Base-by-base conservation (phyloP, 2,797 vertebrate species). In the Chloroceryle amazona region DNA sequence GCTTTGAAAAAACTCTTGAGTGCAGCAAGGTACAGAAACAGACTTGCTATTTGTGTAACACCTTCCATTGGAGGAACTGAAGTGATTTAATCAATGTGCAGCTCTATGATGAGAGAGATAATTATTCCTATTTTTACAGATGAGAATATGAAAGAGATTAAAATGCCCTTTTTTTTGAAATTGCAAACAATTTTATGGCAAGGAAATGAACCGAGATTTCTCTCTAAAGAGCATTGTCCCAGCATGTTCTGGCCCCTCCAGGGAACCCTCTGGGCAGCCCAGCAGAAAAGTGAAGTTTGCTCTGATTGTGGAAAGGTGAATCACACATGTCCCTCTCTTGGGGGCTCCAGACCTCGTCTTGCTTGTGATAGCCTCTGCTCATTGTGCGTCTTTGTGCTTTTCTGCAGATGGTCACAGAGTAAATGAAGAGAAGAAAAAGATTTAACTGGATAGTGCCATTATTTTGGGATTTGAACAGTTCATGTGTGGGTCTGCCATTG, bases 351-450 rank as follows among this genome's bases (percentile, higher is more conserved):
- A 17, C 8, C n/a, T 89, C n/a, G 4, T 28, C 42, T 44, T 25
- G 3, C 29, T 57, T 25, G 28, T 1, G 1, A 0, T 5, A 9
- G 55, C 28, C 18, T 9, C 18, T 37, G 13, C 67, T 81, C 11
- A 1, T 5, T 21, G 13, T 0, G 0, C 1, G 5, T 29, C 58
- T 20, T 58, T 9, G 29, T 71, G 47, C 14, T 54, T 71, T 47
- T 67, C 78, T 70, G 18, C 29, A 12, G 15, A 3, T 39, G 13
- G 8, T 55, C 4, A 6, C 11, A 2, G 0, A 20, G 54, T 5
- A 78, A 60, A 51, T 6, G 8, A 41, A 61, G 39, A 9, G 6
- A 52, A 75, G 31, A 8, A 55, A 47, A 60, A 2, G 51, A 25
- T 74, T 55, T 20, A 6, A 31, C 13, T 29, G 47, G 25, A 4